Evolutionary conservation across 2,797 vertebrate species (phyloP).

Genomic region (Acipenser ruthenus): DNA sequence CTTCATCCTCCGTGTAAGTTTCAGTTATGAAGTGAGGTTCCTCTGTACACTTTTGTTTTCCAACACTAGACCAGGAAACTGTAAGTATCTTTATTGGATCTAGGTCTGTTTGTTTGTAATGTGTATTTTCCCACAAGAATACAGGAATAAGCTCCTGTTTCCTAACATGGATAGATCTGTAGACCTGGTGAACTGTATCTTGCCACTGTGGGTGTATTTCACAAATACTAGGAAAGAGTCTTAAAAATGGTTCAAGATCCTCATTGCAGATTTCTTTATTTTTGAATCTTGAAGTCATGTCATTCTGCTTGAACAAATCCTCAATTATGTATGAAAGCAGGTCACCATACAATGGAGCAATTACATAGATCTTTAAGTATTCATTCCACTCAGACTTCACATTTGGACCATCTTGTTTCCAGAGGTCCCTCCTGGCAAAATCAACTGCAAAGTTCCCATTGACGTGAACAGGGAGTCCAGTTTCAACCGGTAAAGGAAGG

Average conservation of each 20-base stretch:
- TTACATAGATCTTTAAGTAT: constrained; percentile 30
- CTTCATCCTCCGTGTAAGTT: accelerated
- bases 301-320: constrained; percentile 17
- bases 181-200: not conserved
- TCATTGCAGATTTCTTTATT: not conserved
- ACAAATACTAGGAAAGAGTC: not conserved
- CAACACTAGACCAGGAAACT: constrained; percentile 31
- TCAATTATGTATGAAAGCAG: constrained; percentile 29
- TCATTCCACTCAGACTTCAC: constrained; percentile 35
- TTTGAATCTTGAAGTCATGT: not conserved
- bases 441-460: constrained; percentile 76
- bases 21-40: constrained; percentile 32
- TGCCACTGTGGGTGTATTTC: not conserved
- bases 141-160: constrained; percentile 2
- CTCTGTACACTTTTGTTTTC: constrained; percentile 13
- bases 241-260: not conserved
- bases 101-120: too few relatives aligned
- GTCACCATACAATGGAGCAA: constrained; percentile 35
- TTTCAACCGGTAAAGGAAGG: constrained; percentile 60
- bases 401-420: constrained; percentile 35
- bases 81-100: not conserved
- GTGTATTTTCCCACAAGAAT: not conserved
- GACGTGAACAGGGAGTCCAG: constrained; percentile 73
- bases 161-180: not conserved
- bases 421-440: constrained; percentile 52